Evolutionary conservation across 2,888 invertebrate species (phyloP), one percentile per base, ranked within the genome.

Genomic region (Xanthia togata): DNA sequence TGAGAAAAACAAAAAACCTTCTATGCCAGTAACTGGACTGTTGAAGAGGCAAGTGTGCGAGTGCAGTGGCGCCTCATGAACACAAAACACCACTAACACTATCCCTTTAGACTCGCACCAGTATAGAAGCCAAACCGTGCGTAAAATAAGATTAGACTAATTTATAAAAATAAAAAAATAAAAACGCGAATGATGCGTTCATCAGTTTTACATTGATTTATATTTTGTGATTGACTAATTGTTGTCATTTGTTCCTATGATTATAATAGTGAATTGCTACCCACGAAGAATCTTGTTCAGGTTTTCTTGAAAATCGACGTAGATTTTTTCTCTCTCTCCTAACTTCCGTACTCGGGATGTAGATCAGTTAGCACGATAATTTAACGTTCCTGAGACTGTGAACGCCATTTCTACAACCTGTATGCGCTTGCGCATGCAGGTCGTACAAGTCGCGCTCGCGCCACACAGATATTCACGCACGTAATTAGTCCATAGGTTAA

Each of bases 191-290:
- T 94, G 91, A 91, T 90, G 95, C 95, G 95, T 93, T 92, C 89
- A 94, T 93, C 93, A 93, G 92, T 93, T 95, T 94, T 93, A 94
- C 92, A 94, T 93, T 94, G 93, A 94, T 95, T 93, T 91, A 93
- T 91, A 87, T 88, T 93, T 94, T 95, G 96, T 96, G 96, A 96
- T 96, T 95, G 95, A 96, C 95, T 95, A 95, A 94, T 95, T 94
- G 93, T 94, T 95, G 93, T 95, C 94, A 94, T 95, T 94, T 95
- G 96, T 96, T 96, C 96, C 96, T 96, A 96, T 96, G 94, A 94
- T 96, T 95, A 92, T 92, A 93, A 93, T 95, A 93, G 93, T 94
- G 93, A 93, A 92, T 93, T 89, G 89, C 89, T 91, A 90, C 81
- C 76, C 89, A 89, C 89, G 84, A 84, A 89, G 95, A 95, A 96